phyloP scores from a whole-genome alignment of 1,140 invertebrate genomes.

The Magallana angulata region DNA sequence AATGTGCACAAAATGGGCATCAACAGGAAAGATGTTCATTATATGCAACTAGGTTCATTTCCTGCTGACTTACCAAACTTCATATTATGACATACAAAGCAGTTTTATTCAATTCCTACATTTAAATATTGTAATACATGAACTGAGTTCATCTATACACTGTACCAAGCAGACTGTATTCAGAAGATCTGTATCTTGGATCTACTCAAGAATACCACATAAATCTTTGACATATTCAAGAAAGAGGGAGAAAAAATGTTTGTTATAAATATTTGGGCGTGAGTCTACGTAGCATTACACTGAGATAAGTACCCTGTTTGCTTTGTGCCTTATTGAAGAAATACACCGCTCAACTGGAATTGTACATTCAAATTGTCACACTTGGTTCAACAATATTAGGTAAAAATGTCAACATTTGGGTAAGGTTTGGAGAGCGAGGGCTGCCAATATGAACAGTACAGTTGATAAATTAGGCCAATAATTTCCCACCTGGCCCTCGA shows the following conservation, averaged over 20 bases:
- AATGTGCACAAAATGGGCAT: too few relatives aligned
- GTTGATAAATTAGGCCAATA: conserved; percentile 33
- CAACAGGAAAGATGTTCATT: too few relatives aligned
- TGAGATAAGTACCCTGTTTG: conserved; percentile 18
- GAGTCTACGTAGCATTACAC: not conserved
- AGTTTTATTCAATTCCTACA: not conserved
- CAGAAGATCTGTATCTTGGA: not conserved
- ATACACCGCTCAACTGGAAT: not conserved
- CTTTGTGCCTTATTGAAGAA: not conserved
- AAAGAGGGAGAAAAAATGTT: not conserved
- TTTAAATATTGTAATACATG: not conserved
- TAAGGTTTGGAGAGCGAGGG: not conserved
- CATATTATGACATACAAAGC: not conserved
- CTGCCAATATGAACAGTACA: not conserved
- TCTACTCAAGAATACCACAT: not conserved
- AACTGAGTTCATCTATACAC: not conserved
- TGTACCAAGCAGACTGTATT: not conserved
- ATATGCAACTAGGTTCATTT: too few relatives aligned
- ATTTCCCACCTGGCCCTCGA: not conserved
- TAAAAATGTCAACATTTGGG: conserved; percentile 30
- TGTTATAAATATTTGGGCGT: conserved; percentile 9
- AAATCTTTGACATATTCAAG: conserved; percentile 10
- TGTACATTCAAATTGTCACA: conserved; percentile 32
- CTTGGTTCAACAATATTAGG: conserved; percentile 24
- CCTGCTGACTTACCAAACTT: too few relatives aligned